Percentiles rank a stretch among this genome's conserved stretches.
Conservation (phyloP, 2,888 invertebrate genomes). For the Ametastegia equiseti region DNA sequence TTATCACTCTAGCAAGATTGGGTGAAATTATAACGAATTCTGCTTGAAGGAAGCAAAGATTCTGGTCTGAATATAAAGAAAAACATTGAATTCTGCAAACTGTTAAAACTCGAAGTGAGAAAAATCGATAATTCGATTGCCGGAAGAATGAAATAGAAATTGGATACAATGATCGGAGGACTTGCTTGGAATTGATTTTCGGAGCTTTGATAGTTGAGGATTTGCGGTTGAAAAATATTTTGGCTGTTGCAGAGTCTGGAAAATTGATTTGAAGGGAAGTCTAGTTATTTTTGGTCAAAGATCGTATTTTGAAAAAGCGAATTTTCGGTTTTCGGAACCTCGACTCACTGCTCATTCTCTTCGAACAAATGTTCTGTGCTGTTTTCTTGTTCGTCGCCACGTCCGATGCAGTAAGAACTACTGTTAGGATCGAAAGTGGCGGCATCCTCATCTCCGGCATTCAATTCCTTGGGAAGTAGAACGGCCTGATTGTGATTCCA, state of each 20-base stretch:
- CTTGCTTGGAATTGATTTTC: not conserved
- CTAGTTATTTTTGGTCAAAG: not conserved
- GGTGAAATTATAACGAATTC: no score
- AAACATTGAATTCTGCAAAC: no score
- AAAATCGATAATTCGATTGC: no score
- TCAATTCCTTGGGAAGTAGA: slow-evolving; percentile 67
- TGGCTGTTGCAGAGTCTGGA: not conserved
- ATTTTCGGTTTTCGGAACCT: not conserved
- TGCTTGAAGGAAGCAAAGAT: no score
- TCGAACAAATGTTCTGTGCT: slow-evolving; percentile 46
- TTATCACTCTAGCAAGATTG: no score
- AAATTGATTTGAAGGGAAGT: not conserved
- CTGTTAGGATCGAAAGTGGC: slow-evolving; percentile 64
- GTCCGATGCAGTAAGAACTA: slow-evolving; percentile 49
- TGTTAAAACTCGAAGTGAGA: no score
- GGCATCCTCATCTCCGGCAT: slow-evolving; percentile 62
- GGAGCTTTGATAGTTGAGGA: not conserved
- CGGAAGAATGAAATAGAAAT: not conserved
- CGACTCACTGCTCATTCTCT: slow-evolving; percentile 59
- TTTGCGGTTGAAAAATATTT: no score
- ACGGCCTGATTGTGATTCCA: slow-evolving; percentile 74
- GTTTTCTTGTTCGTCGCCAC: not conserved
- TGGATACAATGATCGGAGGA: no score
- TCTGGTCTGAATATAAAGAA: no score
- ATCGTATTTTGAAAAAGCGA: not conserved